These are phyloP conservation scores for Ptychadena robeensis DNA, from an alignment of 2,797 vertebrate species.

Conservation along the genomic window DNA sequence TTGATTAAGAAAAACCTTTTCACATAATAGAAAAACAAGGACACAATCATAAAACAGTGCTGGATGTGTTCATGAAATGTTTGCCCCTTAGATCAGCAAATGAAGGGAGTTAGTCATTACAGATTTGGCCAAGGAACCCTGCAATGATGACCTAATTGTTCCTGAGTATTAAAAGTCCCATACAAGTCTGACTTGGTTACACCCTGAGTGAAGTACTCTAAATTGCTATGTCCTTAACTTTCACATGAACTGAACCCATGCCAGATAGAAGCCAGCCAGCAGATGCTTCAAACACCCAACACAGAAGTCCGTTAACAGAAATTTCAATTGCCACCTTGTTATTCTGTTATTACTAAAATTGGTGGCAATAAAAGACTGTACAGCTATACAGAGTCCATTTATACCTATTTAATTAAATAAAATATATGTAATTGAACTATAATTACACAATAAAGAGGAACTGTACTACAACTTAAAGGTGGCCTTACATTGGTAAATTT, in stretches of 20 bases:
- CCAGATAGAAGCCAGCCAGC: slow-evolving; percentile 46
- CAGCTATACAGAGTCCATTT: background rate
- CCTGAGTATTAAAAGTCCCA: slow-evolving; percentile 44
- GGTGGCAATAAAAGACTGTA: background rate
- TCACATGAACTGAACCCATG: slow-evolving; percentile 55
- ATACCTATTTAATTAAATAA: no score
- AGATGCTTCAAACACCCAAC: slow-evolving; percentile 35
- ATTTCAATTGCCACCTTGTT: background rate
- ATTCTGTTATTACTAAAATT: background rate
- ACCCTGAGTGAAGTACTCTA: slow-evolving; percentile 52
- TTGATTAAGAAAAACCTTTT: background rate
- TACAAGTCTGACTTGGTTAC: slow-evolving; percentile 58
- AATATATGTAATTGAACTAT: no score
- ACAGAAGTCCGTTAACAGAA: slow-evolving; percentile 4
- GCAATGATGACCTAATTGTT: slow-evolving; percentile 64
- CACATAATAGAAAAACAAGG: background rate
- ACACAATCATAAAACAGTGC: slow-evolving; percentile 8
- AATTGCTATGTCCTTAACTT: slow-evolving; percentile 36
- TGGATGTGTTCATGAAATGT: slow-evolving; percentile 20
- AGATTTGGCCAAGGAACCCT: slow-evolving; percentile 59
- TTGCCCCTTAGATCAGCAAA: slow-evolving; percentile 61
- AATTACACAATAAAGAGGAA: no score
- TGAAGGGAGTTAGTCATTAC: slow-evolving; percentile 57
- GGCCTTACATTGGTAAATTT: no score
- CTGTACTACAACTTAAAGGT: no score